A percentile compares a stretch with the other conserved stretches of the same genome.
These are phyloP conservation scores for Atlantisia rogersi DNA, from an alignment of 2,113 vertebrate genomes.

Conservation along the genomic window DNA sequence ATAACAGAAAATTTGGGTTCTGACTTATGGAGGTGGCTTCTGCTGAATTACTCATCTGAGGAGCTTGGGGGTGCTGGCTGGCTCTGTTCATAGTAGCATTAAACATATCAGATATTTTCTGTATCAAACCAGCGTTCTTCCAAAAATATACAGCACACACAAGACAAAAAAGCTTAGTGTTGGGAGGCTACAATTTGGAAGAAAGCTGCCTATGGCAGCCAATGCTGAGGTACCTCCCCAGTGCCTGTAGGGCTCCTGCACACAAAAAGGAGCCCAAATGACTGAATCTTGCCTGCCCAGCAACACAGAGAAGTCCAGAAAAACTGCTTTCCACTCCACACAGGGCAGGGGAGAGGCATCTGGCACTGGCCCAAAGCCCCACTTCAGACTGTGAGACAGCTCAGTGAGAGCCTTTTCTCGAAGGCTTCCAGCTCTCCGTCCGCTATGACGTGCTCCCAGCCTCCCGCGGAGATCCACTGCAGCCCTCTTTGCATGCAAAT, in stretches of 20 bases:
- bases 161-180: not conserved
- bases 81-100: rapidly evolving
- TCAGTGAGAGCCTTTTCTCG: not conserved
- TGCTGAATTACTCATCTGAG: not conserved
- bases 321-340: rapidly evolving
- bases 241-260: not conserved
- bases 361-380: not conserved
- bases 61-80: too few species aligned
- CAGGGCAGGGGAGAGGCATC: not conserved
- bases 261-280: not conserved
- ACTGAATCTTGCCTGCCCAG: not conserved
- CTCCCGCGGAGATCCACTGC: not conserved
- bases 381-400: not conserved
- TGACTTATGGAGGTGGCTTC: not conserved
- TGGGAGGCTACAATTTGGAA: not conserved
- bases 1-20: not conserved
- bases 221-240: not conserved
- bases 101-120: not conserved
- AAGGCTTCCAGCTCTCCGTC: not conserved
- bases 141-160: not conserved
- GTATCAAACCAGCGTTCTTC: not conserved
- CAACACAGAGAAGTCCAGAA: not conserved
- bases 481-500: constrained; percentile 48
- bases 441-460: not conserved
- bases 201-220: not conserved